Evolutionary conservation across 2,888 invertebrate genomes (phyloP), one percentile per base, ranked within the genome.

Genomic region (Nezara viridula): DNA sequence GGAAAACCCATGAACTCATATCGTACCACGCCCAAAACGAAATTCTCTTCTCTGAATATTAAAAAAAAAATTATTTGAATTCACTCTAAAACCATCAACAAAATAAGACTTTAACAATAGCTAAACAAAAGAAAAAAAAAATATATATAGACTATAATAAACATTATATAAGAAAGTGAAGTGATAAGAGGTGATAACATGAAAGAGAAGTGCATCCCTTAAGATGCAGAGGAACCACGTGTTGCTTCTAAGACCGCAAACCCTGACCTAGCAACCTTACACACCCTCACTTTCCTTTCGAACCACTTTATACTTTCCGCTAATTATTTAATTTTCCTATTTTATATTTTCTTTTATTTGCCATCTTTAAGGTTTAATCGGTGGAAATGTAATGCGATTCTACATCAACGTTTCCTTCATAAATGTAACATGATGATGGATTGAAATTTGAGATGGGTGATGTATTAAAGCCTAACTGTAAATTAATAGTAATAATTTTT

Each of bases 191-290:
- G 12, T 27, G 60, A 60, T 27, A 60, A 14, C 1, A 7, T 24
- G 9, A 9, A 55, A 55, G 60, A 60, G 27, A 60, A 27, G 6
- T 73, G 66, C 66, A 73, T 1, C 32, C 44, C 32, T 40, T 81
- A 81, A 81, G 81, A 81, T 81, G 81, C n/a, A 81, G 40, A 21
- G 24, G 40, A 81, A 81, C 81, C 81, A 81, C 81, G 81, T 81
- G 81, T 81, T 81, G 81, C 81, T 44, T 14, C 44, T 81, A 81
- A 81, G 81, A 81, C 81, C 81, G n/a, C 81, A 81, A 9, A 81
- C 81, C 81, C 81, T 81, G 81, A 81, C 81, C 81, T 81, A 81
- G 44, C 44, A n/a, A 44, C 81, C 81, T 73, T 73, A 73, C 32
- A 73, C 66, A 44, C 66, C 66, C 32, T 21, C 9, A 2, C 37